Evolutionary conservation across 2,888 invertebrate species (phyloP).

Genomic region (Quadroppia sp.): DNA sequence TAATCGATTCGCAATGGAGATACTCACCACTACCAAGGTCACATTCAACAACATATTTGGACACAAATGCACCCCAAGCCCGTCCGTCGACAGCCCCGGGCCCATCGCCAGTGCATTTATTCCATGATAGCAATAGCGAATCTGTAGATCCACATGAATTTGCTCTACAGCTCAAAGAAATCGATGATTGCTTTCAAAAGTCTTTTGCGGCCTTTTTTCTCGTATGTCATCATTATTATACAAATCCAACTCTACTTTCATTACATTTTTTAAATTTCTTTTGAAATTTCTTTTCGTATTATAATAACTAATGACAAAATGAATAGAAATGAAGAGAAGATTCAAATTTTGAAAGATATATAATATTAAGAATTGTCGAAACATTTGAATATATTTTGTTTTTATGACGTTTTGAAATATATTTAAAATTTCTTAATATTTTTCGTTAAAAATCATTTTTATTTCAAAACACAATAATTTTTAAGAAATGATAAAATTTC

Average conservation of each 20-base stretch:
- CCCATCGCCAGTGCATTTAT: constrained; percentile 24
- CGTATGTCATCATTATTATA: constrained; percentile 43
- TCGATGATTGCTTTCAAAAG: constrained; percentile 44
- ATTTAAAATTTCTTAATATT: no score
- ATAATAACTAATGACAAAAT: no score
- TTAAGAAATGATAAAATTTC: no score
- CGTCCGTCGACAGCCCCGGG: not conserved
- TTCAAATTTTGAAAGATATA: no score
- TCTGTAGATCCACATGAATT: constrained; percentile 46
- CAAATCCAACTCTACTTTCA: not conserved
- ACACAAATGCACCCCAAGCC: constrained; percentile 2
- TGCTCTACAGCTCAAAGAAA: constrained; percentile 45
- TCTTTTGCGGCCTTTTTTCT: constrained; percentile 47
- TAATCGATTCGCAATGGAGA: constrained; percentile 46
- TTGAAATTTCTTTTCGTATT: no score
- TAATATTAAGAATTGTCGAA: no score
- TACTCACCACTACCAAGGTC: not conserved
- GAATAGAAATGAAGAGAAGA: no score
- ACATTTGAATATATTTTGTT: no score
- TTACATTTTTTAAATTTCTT: not conserved
- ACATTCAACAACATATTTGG: constrained; percentile 22
- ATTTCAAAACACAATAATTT: no score
- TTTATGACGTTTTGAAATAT: no score
- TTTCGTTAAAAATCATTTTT: no score
- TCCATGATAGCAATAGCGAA: constrained; percentile 43